A percentile compares a stretch with the other conserved stretches of the same genome.
Conservation (phyloP, 1,140 invertebrate genomes). For the Drosophila elegans region DNA sequence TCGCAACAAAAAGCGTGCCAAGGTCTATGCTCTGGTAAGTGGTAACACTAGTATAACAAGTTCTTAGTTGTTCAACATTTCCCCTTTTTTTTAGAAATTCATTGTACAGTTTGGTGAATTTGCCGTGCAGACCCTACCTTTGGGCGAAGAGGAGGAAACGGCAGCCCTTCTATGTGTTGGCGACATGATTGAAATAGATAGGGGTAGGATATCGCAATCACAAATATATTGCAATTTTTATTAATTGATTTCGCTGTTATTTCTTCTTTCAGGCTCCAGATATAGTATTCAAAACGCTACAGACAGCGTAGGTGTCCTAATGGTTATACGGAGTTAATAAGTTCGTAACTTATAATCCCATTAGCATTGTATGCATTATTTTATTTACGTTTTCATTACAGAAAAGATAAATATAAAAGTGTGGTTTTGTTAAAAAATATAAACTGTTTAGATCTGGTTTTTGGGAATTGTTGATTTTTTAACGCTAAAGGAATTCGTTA, state of each 20-base stretch:
- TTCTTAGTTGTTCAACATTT: not conserved
- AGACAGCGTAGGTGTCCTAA: constrained; percentile 35
- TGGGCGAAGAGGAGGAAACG: not conserved
- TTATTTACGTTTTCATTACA: not conserved
- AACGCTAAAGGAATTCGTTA: too few species aligned
- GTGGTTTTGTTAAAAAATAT: constrained; percentile 9
- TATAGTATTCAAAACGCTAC: constrained; percentile 53
- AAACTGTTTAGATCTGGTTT: not conserved
- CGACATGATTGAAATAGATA: constrained; percentile 64
- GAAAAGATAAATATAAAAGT: constrained; percentile 1
- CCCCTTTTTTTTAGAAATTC: constrained; percentile 41
- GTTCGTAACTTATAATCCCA: not conserved
- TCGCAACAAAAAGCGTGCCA: constrained; percentile 37
- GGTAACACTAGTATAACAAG: too few species aligned
- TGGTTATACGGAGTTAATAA: constrained; percentile 39
- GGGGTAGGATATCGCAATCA: constrained; percentile 25
- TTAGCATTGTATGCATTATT: not conserved
- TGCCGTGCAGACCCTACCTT: constrained; percentile 9
- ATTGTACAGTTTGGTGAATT: constrained; percentile 55
- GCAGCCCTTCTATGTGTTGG: constrained; percentile 33
- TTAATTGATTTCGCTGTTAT: not conserved
- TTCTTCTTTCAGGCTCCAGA: constrained; percentile 28
- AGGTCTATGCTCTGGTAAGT: constrained; percentile 41
- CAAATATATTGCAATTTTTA: not conserved
- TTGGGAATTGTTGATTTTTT: not conserved